phyloP scores from a whole-genome alignment of 2,888 invertebrate species.

The Oegoconia quadripuncta region DNA sequence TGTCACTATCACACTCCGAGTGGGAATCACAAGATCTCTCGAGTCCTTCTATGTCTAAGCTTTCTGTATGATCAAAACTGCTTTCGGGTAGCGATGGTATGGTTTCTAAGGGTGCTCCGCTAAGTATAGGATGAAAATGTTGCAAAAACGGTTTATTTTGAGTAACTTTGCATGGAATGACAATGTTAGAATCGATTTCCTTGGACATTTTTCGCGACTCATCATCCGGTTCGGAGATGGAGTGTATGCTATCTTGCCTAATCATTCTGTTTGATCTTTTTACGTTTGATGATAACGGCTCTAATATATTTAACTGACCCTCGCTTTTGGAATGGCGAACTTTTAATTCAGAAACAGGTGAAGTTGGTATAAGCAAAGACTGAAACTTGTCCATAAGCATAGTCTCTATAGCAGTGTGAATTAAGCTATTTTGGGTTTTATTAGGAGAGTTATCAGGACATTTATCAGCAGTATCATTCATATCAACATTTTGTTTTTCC shows the following conservation, averaged over 20 bases:
- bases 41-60: constrained; percentile 51
- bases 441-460: too few relatives aligned
- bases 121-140: constrained; percentile 60
- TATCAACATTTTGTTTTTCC: too few relatives aligned
- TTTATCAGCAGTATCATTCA: too few relatives aligned
- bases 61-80: constrained; percentile 50
- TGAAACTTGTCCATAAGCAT: constrained; percentile 72
- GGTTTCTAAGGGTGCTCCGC: constrained; percentile 59
- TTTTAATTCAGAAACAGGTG: constrained; percentile 29
- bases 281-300: constrained; percentile 24
- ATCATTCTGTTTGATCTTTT: constrained; percentile 42
- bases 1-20: constrained; percentile 28
- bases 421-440: constrained; percentile 34
- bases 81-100: constrained; percentile 66
- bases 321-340: too few relatives aligned
- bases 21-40: constrained; percentile 22
- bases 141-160: constrained; percentile 47
- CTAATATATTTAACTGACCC: too few relatives aligned
- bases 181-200: constrained; percentile 35
- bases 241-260: constrained; percentile 61
- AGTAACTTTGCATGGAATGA: constrained; percentile 43
- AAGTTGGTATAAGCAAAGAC: constrained; percentile 37
- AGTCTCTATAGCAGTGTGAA: constrained; percentile 71
- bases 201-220: constrained; percentile 62
- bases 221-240: constrained; percentile 30